These are phyloP conservation scores for Galbula dea DNA, from an alignment of 2,113 vertebrate genomes.

Conservation along the genomic window DNA sequence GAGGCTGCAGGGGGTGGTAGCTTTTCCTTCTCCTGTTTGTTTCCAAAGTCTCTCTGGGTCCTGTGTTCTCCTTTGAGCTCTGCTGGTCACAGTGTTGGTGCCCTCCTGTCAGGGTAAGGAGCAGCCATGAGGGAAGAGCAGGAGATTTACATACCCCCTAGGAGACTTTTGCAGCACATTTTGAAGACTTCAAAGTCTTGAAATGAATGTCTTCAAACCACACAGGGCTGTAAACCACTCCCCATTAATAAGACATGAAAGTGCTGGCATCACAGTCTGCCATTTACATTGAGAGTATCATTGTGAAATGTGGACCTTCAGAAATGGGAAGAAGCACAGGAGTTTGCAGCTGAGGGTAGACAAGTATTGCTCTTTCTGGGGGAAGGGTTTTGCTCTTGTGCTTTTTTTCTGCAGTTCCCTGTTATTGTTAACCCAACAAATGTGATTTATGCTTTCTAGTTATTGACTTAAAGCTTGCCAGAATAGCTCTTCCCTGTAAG, in stretches of 20 bases:
- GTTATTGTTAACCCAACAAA: constrained; percentile 50
- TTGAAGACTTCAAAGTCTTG: constrained; percentile 9
- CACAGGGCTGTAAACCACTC: neutral
- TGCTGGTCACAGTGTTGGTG: neutral
- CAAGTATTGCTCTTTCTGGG: constrained; percentile 10
- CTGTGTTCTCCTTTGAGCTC: neutral
- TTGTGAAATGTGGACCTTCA: neutral
- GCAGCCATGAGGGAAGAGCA: neutral
- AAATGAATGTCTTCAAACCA: neutral
- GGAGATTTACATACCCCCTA: neutral
- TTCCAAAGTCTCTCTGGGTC: neutral
- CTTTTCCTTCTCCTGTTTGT: neutral
- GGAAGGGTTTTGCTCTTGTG: neutral
- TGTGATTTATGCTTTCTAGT: constrained; percentile 18
- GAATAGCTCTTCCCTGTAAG: neutral
- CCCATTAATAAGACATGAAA: neutral
- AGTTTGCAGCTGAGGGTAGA: neutral
- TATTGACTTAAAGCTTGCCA: neutral
- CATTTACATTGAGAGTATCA: neutral
- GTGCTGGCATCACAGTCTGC: neutral
- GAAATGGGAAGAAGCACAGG: neutral
- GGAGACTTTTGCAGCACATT: neutral
- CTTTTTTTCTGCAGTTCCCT: neutral
- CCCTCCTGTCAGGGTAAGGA: neutral
- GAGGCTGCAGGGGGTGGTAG: neutral